Percentiles rank a stretch among this genome's conserved stretches.
phyloP scores from a whole-genome alignment of 2,113 vertebrate species.

The Scartelaos histophorus region DNA sequence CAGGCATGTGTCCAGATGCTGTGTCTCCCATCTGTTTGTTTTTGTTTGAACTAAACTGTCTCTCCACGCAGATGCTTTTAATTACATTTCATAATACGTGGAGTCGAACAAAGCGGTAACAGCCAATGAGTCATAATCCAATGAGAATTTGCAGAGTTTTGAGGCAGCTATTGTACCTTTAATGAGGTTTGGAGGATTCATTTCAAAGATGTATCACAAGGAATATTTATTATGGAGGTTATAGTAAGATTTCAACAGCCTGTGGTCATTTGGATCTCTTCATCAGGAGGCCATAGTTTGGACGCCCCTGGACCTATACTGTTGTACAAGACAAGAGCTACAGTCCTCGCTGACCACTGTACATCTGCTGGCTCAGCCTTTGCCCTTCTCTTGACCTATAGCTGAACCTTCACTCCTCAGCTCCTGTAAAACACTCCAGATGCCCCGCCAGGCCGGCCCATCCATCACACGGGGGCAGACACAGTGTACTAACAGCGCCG shows the following conservation, averaged over 20 bases:
- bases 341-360: conserved; percentile 22
- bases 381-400: conserved; percentile 49
- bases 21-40: not conserved
- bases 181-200: too few relatives aligned
- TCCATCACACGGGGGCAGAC: conserved; percentile 63
- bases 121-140: not conserved
- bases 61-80: not conserved
- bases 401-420: conserved; percentile 56
- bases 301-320: not conserved
- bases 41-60: not conserved
- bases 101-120: not conserved
- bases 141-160: not conserved
- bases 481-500: conserved; percentile 43
- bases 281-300: too few relatives aligned
- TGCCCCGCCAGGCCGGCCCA: conserved; percentile 59
- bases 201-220: too few relatives aligned
- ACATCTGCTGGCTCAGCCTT: conserved; percentile 53
- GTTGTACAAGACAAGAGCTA: conserved; percentile 20
- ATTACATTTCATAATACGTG: conserved; percentile 2
- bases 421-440: conserved; percentile 63
- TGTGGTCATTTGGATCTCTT: too few relatives aligned
- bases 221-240: too few relatives aligned
- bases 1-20: not conserved
- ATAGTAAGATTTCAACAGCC: too few relatives aligned
- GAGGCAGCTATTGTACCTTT: too few relatives aligned